These are phyloP conservation scores for Ormyrus nitidulus DNA, from an alignment of 2,888 invertebrate species.

Conservation along the genomic window DNA sequence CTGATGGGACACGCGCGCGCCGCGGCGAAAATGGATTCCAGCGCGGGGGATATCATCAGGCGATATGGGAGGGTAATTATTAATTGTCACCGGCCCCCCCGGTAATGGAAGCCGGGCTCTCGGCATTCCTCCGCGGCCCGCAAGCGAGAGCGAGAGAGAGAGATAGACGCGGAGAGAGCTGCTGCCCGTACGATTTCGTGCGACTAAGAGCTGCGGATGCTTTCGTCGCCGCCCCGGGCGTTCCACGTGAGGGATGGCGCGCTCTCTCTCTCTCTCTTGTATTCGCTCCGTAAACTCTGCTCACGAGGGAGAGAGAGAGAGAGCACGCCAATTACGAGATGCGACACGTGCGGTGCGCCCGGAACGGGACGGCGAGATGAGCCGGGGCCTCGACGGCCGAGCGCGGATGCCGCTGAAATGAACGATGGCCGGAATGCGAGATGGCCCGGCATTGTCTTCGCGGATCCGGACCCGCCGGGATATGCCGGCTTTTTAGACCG, in stretches of 20 bases:
- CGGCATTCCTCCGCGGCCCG: conserved; percentile 3
- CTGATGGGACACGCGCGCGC: not conserved
- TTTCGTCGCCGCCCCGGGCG: not conserved
- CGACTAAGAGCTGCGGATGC: not conserved
- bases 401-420: conserved; percentile 5
- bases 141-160: not conserved
- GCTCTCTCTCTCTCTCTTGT: not conserved
- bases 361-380: not conserved
- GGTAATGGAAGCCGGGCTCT: conserved; percentile 63
- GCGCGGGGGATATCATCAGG: conserved; percentile 62
- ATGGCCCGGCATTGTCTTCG: not conserved
- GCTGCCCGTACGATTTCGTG: too few species aligned
- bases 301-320: not conserved
- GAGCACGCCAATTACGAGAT: not conserved
- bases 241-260: too few species aligned
- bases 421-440: conserved; percentile 8
- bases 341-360: too few species aligned
- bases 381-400: not conserved
- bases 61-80: conserved; percentile 68
- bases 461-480: too few species aligned
- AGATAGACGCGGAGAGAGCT: too few species aligned
- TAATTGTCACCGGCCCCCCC: conserved; percentile 64
- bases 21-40: conserved; percentile 62
- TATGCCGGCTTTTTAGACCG: not conserved
- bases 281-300: conserved; percentile 7